phyloP scores from a whole-genome alignment of 2,888 invertebrate genomes.

The Homarus gammarus region DNA sequence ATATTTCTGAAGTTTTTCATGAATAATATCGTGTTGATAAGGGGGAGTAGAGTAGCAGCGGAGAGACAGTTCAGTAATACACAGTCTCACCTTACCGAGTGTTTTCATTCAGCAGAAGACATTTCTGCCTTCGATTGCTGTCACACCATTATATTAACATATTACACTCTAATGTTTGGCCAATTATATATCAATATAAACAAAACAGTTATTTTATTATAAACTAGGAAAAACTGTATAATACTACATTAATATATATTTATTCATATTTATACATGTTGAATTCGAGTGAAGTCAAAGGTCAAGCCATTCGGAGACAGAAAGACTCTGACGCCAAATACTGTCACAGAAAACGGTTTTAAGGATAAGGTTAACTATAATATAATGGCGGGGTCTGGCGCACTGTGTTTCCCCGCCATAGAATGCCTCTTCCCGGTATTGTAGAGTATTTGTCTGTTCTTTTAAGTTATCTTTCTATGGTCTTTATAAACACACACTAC shows the following conservation, averaged over 20 bases:
- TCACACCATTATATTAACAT: background rate
- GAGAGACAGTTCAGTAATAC: too few species aligned
- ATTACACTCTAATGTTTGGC: background rate
- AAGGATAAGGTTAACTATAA: too few species aligned
- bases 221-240: background rate
- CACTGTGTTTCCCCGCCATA: too few species aligned
- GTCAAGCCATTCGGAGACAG: background rate
- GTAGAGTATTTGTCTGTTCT: too few species aligned
- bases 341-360: constrained; percentile 9
- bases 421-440: too few species aligned
- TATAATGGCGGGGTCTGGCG: too few species aligned
- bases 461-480: too few species aligned
- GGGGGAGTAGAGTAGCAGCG: too few species aligned
- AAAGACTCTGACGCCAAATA: background rate
- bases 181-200: background rate
- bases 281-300: background rate
- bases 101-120: constrained; percentile 56
- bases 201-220: background rate
- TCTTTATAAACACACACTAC: too few species aligned
- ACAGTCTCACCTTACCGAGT: constrained; percentile 1
- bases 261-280: background rate
- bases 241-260: background rate
- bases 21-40: too few species aligned
- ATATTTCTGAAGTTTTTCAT: too few species aligned
- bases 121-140: constrained; percentile 19